Evolutionary conservation across 2,888 invertebrate genomes (phyloP).

Genomic region (Drosophila mettleri): DNA sequence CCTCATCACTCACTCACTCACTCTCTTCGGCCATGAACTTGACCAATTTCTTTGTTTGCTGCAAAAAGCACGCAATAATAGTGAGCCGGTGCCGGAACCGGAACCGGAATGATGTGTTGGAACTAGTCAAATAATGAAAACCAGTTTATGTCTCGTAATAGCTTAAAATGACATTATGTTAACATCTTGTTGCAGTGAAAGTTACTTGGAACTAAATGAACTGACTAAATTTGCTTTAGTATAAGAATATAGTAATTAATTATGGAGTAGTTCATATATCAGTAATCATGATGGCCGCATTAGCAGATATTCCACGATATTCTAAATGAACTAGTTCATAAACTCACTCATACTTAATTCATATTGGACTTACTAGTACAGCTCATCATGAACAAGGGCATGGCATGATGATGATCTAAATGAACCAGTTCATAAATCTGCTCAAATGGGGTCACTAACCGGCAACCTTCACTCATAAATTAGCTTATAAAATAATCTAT

Average conservation of each 20-base stretch:
- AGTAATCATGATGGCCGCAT: too few species aligned
- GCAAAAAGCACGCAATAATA: constrained; percentile 18
- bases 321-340: background rate
- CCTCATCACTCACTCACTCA: constrained; percentile 14
- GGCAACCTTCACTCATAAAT: background rate
- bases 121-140: constrained; percentile 11
- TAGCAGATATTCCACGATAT: too few species aligned
- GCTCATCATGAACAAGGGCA: too few species aligned
- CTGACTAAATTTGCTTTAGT: background rate
- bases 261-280: too few species aligned
- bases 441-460: too few species aligned
- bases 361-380: background rate
- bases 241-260: too few species aligned
- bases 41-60: constrained; percentile 41
- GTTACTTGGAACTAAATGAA: background rate
- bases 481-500: too few species aligned
- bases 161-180: background rate
- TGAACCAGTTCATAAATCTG: background rate
- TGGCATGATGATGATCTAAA: background rate
- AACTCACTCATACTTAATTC: background rate
- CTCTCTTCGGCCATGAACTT: constrained; percentile 70
- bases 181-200: background rate
- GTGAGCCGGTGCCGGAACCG: constrained; percentile 6
- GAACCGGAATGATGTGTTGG: constrained; percentile 11
- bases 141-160: constrained; percentile 16